Evolutionary conservation across 2,888 invertebrate species (phyloP).

Genomic region (Idaea biselata): DNA sequence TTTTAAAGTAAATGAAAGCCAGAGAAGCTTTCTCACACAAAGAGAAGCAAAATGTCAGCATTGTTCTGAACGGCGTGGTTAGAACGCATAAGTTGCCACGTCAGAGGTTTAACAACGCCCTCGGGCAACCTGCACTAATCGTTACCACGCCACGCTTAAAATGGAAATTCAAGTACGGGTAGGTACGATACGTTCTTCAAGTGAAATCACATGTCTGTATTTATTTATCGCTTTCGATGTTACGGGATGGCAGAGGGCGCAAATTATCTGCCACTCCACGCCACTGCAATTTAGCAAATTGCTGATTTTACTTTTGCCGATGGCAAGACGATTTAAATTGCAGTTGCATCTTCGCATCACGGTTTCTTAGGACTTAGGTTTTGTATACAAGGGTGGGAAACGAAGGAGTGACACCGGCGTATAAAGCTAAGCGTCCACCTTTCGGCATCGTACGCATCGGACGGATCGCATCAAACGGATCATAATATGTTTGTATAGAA

Average conservation of each 20-base stretch:
- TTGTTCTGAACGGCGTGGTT: neutral
- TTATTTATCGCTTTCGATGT: constrained; percentile 66
- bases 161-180: constrained; percentile 3
- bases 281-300: constrained; percentile 74
- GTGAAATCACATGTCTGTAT: constrained; percentile 56
- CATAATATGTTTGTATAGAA: too few relatives aligned
- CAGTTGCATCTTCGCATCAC: constrained; percentile 57
- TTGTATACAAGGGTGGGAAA: neutral
- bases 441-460: too few relatives aligned
- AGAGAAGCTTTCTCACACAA: neutral
- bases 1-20: neutral
- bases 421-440: too few relatives aligned
- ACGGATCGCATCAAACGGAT: too few relatives aligned
- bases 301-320: constrained; percentile 66
- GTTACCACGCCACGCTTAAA: neutral
- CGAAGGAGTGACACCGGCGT: neutral
- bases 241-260: constrained; percentile 58
- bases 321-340: constrained; percentile 67
- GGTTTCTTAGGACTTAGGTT: neutral
- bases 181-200: constrained; percentile 24
- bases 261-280: constrained; percentile 63
- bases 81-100: neutral
- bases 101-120: constrained; percentile 5
- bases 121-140: neutral
- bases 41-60: neutral